Evolutionary conservation across 2,113 vertebrate species (phyloP), one percentile per base, ranked within the genome.

Genomic region (Xyliphius kryptos): DNA sequence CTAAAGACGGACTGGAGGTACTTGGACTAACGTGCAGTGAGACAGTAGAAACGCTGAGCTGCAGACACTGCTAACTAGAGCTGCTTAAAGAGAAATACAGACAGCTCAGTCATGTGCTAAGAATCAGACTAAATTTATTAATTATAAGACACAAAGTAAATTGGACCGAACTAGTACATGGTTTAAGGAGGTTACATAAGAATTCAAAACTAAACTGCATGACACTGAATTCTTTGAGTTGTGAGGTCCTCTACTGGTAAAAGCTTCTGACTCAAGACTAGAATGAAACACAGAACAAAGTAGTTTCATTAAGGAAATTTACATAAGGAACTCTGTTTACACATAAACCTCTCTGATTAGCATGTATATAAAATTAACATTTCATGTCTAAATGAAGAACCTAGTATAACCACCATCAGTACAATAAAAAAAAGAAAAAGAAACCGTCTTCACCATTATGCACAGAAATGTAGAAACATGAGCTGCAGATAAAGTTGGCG

Each of bases 61-160:
- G 26, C 26, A 5, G 26, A 3, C 26, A 32, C 26, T 32, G 26
- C 26, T 32, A 32, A 32, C 26, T 32, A 32, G 26, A 3, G 7
- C 26, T 32, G 26, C 4, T 32, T 32, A 6, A 32, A 32, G 9
- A 56, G 7, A 64, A 37, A 56, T 1, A 20, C 5, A 54, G 22
- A 20, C 37, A 38, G 13, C 21, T 5, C 40, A 32, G 14, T 5
- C 38, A 11, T 49, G 6, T 13, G 61, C 22, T 66, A 49, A 49
- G 44, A 66, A 41, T 26, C 5, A 26, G 19, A 43, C 43, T 9
- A 48, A n/a, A 5, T 41, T 57, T 32, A 32, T 66, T 66, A 41
- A 66, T 66, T 66, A 66, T 17, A 65, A 65, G 19, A 49, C 26
- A 32, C 26, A 6, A 32, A 32, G 7, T 32, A 5, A 32, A 32